phyloP scores from a whole-genome alignment of 37 sponge, comb jelly and placozoan genomes.

The Eunapius fragilis region DNA sequence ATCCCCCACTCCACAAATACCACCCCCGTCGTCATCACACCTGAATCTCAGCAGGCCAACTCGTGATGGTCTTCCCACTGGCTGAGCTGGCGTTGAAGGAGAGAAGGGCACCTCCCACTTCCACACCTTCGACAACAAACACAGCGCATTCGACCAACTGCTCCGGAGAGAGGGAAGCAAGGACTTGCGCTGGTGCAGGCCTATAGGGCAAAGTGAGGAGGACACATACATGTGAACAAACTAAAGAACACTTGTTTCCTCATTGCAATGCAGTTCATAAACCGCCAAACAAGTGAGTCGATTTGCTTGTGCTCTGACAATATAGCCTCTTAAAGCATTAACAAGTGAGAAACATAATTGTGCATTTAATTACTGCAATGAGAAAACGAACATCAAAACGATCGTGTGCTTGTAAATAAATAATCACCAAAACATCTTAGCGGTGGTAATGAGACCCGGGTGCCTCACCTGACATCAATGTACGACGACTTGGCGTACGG shows the following conservation, averaged over 20 bases:
- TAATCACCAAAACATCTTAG: no score
- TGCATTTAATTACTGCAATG: no score
- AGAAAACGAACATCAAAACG: no score
- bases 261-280: no score
- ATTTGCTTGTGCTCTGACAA: no score
- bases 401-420: no score
- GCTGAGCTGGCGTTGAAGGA: constrained; percentile 75
- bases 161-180: not conserved
- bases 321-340: no score
- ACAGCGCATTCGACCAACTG: constrained; percentile 24
- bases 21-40: constrained; percentile 4
- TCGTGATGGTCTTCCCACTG: constrained; percentile 57
- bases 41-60: constrained; percentile 71
- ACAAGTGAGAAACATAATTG: no score
- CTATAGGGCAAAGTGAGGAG: not conserved
- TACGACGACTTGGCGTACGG: constrained; percentile 55
- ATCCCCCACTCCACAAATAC: not conserved
- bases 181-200: constrained; percentile 28
- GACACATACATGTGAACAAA: not conserved
- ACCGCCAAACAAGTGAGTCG: no score
- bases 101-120: constrained; percentile 69
- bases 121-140: constrained; percentile 58
- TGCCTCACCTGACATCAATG: constrained; percentile 50
- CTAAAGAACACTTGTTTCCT: not conserved
- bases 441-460: no score